These are phyloP conservation scores for Toxonevra muliebris DNA, from an alignment of 2,888 invertebrate genomes.

Conservation along the genomic window DNA sequence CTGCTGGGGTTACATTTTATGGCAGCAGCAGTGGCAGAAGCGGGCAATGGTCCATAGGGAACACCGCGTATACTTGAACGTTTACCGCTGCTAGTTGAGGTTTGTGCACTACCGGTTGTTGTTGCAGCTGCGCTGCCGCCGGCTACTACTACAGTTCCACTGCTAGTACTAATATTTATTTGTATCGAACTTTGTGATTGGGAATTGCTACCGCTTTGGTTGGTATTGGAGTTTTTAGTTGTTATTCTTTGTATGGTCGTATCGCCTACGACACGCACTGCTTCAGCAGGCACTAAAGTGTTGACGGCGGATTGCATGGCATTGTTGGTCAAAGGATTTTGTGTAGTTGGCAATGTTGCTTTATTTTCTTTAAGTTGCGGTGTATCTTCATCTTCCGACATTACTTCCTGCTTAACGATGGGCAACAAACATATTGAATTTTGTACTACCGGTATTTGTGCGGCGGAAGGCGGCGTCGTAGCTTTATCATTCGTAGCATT, in stretches of 20 bases:
- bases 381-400: conserved; percentile 56
- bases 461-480: not conserved
- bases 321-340: not conserved
- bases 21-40: conserved; percentile 36
- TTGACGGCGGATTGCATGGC: not conserved
- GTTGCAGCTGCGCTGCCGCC: not conserved
- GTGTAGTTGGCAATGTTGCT: not conserved
- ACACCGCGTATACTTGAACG: conserved; percentile 46
- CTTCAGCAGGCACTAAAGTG: conserved; percentile 3
- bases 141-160: conserved; percentile 8
- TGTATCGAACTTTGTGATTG: not conserved
- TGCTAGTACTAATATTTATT: conserved; percentile 14
- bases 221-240: conserved; percentile 29
- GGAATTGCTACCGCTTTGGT: conserved; percentile 31
- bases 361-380: not conserved
- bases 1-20: conserved; percentile 10
- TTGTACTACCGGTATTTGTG: not conserved
- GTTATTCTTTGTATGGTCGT: conserved; percentile 58
- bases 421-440: conserved; percentile 5
- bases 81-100: conserved; percentile 34
- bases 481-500: not conserved
- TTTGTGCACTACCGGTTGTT: not conserved
- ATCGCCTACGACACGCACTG: conserved; percentile 55
- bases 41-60: conserved; percentile 50
- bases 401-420: conserved; percentile 51